Evolutionary conservation across 2,113 vertebrate genomes (phyloP).

Genomic region (Platichthys flesus): DNA sequence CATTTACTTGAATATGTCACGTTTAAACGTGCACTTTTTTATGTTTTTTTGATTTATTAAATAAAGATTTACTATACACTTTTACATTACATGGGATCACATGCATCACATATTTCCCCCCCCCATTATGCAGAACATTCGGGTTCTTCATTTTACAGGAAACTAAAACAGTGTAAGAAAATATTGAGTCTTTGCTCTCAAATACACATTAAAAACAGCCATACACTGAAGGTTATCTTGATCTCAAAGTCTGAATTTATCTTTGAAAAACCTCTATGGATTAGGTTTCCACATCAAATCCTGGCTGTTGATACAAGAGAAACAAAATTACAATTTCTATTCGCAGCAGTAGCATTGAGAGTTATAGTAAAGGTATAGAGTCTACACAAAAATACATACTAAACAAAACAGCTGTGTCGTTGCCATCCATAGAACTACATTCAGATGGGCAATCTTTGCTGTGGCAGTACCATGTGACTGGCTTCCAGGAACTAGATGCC

Average conservation of each 20-base stretch:
- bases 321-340: slow-evolving; percentile 26
- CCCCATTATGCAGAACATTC: neutral
- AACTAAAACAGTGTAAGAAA: too few species aligned
- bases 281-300: slow-evolving; percentile 11
- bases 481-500: slow-evolving; percentile 44
- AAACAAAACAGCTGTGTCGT: slow-evolving; percentile 2
- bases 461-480: slow-evolving; percentile 30
- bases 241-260: too few species aligned
- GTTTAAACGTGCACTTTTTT: too few species aligned
- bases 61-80: too few species aligned
- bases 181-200: neutral
- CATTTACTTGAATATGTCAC: neutral
- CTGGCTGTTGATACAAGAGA: neutral
- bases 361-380: slow-evolving; percentile 1
- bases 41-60: too few species aligned
- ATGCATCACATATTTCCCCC: neutral
- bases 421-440: slow-evolving; percentile 22
- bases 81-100: neutral
- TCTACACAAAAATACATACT: neutral
- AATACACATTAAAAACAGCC: too few species aligned
- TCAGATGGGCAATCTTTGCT: neutral
- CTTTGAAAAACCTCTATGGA: too few species aligned
- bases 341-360: slow-evolving; percentile 23
- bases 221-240: neutral
- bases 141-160: neutral